Conservation (phyloP, 2,113 vertebrate genomes). For the Lates calcarifer region DNA sequence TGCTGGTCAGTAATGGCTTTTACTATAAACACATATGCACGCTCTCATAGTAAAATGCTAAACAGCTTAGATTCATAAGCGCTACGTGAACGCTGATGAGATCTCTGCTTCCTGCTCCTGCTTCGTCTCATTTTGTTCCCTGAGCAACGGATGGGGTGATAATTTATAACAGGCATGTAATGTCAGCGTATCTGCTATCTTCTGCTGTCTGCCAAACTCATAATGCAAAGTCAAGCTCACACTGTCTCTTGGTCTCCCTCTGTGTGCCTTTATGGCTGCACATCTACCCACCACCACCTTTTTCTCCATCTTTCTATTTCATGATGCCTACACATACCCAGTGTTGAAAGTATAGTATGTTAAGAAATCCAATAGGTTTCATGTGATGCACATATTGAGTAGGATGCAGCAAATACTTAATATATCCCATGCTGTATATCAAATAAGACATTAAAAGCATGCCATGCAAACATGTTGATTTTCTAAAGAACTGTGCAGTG, state of each 20-base stretch:
- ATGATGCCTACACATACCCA: conserved; percentile 5
- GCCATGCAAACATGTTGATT: neutral
- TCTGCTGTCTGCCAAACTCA: conserved; percentile 36
- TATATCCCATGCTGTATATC: neutral
- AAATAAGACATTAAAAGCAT: neutral
- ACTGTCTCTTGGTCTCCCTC: conserved; percentile 3
- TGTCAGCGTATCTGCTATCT: conserved; percentile 62
- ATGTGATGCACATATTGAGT: neutral
- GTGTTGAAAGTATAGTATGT: neutral
- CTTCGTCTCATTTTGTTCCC: conserved; percentile 60
- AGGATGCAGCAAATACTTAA: neutral
- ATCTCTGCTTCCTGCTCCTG: conserved; percentile 46
- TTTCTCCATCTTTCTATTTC: neutral
- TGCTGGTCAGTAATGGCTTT: conserved; percentile 89
- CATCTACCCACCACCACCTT: neutral
- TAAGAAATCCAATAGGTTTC: conserved; percentile 2
- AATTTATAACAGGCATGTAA: conserved; percentile 64
- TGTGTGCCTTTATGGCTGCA: conserved; percentile 9
- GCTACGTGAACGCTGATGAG: conserved; percentile 18
- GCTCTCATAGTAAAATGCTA: conserved; percentile 23
- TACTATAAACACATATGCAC: conserved; percentile 55
- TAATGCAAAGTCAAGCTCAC: conserved; percentile 28
- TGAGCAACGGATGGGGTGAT: conserved; percentile 60
- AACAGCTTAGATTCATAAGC: conserved; percentile 8
- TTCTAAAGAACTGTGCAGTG: neutral